These are phyloP conservation scores for Schlechtendalia chinensis DNA, from an alignment of 1,140 invertebrate species.

Conservation along the genomic window DNA sequence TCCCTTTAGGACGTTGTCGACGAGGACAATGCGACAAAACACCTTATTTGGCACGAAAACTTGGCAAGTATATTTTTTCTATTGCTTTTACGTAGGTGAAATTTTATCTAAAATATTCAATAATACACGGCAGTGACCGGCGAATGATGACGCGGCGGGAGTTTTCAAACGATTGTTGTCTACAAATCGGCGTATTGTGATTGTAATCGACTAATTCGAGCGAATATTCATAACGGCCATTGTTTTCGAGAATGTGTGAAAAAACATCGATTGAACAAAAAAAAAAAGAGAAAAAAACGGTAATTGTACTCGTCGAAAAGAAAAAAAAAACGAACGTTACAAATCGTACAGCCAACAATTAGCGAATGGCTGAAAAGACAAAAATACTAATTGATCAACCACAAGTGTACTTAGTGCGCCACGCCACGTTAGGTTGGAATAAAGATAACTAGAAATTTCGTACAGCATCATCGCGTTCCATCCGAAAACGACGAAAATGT, in stretches of 20 bases:
- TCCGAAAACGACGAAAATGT: background rate
- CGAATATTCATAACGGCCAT: too few species aligned
- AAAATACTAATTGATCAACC: background rate
- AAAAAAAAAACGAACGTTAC: background rate
- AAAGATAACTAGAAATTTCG: background rate
- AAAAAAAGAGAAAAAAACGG: too few species aligned
- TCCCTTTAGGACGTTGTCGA: background rate
- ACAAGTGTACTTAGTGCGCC: background rate
- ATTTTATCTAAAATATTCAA: slow-evolving; percentile 20
- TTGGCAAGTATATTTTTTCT: slow-evolving; percentile 5
- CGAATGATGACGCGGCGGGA: background rate
- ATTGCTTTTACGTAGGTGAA: slow-evolving; percentile 12
- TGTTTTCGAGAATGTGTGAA: too few species aligned
- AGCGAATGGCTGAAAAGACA: too few species aligned
- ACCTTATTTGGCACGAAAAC: slow-evolving; percentile 41
- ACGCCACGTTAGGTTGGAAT: background rate
- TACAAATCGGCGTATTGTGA: background rate
- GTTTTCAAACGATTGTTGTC: background rate
- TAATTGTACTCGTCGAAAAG: background rate
- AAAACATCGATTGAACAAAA: too few species aligned
- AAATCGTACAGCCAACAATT: background rate
- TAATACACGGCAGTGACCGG: background rate
- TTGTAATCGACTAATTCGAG: background rate
- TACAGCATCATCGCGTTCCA: background rate
- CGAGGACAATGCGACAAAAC: slow-evolving; percentile 17